Percentiles rank a stretch among this genome's conserved stretches.
Evolutionary conservation across 2,113 vertebrate species (phyloP).

Genomic region (Cheirogaleus medius): DNA sequence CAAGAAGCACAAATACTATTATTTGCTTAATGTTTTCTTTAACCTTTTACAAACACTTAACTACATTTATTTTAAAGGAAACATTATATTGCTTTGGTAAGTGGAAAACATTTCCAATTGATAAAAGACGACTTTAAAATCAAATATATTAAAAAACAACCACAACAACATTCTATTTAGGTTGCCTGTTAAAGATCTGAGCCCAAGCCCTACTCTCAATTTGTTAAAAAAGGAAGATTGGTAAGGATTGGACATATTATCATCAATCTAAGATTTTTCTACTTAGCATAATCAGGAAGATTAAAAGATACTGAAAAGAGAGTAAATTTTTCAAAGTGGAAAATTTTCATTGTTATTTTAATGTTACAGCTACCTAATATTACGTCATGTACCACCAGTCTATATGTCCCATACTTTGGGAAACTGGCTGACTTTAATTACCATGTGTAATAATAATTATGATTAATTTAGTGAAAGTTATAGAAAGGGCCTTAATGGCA

Average conservation of each 20-base stretch:
- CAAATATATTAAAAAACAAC: not conserved
- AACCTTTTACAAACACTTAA: not conserved
- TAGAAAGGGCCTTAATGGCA: not conserved
- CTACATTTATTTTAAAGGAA: constrained; percentile 32
- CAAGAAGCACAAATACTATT: not conserved
- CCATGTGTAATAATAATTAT: not conserved
- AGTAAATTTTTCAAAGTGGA: not conserved
- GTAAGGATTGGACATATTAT: not conserved
- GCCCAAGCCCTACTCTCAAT: not conserved
- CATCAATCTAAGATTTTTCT: not conserved
- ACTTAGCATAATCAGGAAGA: not conserved
- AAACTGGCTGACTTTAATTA: constrained; percentile 7
- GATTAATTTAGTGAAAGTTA: not conserved
- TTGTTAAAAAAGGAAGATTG: constrained; percentile 18
- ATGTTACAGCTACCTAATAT: not conserved
- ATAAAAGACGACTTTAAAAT: constrained; percentile 9
- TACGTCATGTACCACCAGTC: not conserved
- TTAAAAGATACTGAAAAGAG: not conserved
- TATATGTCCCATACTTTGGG: not conserved
- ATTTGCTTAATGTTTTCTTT: not conserved
- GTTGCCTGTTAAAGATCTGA: not conserved
- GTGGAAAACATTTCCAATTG: constrained; percentile 7
- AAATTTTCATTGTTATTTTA: constrained; percentile 16
- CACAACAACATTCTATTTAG: not conserved
- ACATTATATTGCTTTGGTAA: not conserved